Conservation (phyloP, 2,888 invertebrate genomes). For the Aspidapion aeneum region DNA sequence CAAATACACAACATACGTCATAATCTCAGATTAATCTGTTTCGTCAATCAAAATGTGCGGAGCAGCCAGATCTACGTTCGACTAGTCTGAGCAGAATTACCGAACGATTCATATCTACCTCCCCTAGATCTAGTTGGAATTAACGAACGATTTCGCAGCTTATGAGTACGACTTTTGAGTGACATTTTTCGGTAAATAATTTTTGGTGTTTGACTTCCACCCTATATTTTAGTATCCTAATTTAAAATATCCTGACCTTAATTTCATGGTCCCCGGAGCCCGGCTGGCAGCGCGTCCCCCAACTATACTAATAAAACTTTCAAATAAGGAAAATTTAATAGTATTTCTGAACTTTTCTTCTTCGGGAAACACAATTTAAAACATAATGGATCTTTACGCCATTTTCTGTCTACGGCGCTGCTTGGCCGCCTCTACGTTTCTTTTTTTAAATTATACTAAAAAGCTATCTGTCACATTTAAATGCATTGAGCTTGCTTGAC, state of each 20-base stretch:
- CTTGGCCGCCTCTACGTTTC: not conserved
- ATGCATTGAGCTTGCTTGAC: not conserved
- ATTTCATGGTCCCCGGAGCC: slow-evolving; percentile 3
- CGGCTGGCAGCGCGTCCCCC: slow-evolving; percentile 20
- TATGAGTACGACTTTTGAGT: too few species aligned
- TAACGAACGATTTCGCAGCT: too few species aligned
- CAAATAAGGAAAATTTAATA: slow-evolving; percentile 26
- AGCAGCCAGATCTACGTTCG: too few species aligned
- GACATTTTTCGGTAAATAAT: too few species aligned
- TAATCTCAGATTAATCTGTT: too few species aligned
- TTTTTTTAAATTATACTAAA: not conserved
- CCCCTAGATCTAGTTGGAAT: too few species aligned
- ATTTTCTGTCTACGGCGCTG: not conserved
- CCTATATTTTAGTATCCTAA: too few species aligned
- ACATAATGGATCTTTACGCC: slow-evolving; percentile 5
- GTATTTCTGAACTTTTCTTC: slow-evolving; percentile 26
- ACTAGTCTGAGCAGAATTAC: too few species aligned
- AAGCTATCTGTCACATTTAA: not conserved
- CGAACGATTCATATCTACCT: too few species aligned
- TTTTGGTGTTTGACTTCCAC: too few species aligned
- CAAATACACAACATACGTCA: too few species aligned
- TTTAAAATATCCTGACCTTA: slow-evolving; percentile 3
- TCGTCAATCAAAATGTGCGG: too few species aligned
- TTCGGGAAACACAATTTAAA: slow-evolving; percentile 6
- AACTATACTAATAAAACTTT: slow-evolving; percentile 26